Base-by-base conservation (phyloP, 2,797 vertebrate genomes). In the Saxicola maurus region DNA sequence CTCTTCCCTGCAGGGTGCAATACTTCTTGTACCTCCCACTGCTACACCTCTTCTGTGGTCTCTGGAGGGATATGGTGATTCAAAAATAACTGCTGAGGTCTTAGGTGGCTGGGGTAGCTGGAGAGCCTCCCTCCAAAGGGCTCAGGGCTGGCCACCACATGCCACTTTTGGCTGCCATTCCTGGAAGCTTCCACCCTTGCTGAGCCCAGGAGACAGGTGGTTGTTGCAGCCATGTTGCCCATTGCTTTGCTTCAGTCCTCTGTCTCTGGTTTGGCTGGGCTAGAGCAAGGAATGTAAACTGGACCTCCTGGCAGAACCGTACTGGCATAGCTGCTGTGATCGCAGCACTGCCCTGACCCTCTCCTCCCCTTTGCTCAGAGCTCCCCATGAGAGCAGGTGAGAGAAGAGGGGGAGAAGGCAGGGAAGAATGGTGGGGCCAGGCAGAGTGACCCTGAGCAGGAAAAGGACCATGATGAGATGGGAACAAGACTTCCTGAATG, bases 151-250 rank as follows among this genome's bases (percentile, higher is more conserved):
- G 40, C 40, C 23, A 20, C 60, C 5, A 5, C 38, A 10, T 1
- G 3, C 56, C 27, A 1, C 4, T 27, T 48, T 89, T 0, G 0
- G 45, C 61, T 82, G 55, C 1, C 11, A 73, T n/a, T 87, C 45
- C 57, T 78, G 71, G 81, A 92, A 86, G 62, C 52, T 92, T 75
- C 90, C 84, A 82, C 40, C 49, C 48, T 81, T 11, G 7, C 46
- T 1, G 4, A 87, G 79, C 62, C 76, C 71, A 35, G 0, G 3
- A 89, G 49, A 27, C 30, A 2, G 2, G 15, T 45, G 40, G 48
- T 57, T 91, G 81, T 78, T 25, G 33, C 62, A 91, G 86, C 68
- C 35, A 25, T 5, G 3, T 49, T 60, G 42, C 60, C 91, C 0
- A 0, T 30, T 82, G 48, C 59, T 68, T 80, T 77, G 76, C 59